Evolutionary conservation across 2,797 vertebrate genomes (phyloP).

Genomic region (Pseudomugil gertrudae): DNA sequence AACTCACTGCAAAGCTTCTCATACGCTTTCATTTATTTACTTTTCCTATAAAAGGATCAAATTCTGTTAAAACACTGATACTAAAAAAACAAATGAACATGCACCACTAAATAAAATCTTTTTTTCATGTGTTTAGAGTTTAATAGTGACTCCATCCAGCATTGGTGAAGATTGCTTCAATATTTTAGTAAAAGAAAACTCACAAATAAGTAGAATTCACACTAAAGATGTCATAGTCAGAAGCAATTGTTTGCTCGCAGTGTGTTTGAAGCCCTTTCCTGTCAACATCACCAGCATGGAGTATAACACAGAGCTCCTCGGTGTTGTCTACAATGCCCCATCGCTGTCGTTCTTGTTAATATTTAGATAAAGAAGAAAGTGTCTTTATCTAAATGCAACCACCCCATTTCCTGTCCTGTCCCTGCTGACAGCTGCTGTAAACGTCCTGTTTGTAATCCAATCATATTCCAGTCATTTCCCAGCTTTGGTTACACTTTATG

Average conservation of each 20-base stretch:
- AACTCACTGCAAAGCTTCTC: not conserved
- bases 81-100: constrained; percentile 16
- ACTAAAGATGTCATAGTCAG: not conserved
- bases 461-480: constrained; percentile 55
- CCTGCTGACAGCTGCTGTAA: constrained; percentile 52
- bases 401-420: constrained; percentile 50
- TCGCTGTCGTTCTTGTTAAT: constrained; percentile 38
- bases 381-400: constrained; percentile 28
- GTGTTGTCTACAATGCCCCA: constrained; percentile 16
- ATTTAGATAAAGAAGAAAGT: constrained; percentile 32
- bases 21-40: too few species aligned
- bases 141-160: constrained; percentile 19
- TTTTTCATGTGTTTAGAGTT: constrained; percentile 29
- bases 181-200: constrained; percentile 41
- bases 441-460: constrained; percentile 67
- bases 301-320: constrained; percentile 10
- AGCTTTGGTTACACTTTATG: constrained; percentile 36
- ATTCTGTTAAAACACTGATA: constrained; percentile 29
- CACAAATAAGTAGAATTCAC: constrained; percentile 33
- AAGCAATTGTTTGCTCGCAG: not conserved
- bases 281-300: constrained; percentile 29
- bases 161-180: constrained; percentile 6
- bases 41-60: too few species aligned
- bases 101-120: constrained; percentile 16
- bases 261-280: constrained; percentile 20